These are phyloP conservation scores for Hippopotamus amphibius DNA, from an alignment of 2,113 vertebrate species.

Conservation along the genomic window DNA sequence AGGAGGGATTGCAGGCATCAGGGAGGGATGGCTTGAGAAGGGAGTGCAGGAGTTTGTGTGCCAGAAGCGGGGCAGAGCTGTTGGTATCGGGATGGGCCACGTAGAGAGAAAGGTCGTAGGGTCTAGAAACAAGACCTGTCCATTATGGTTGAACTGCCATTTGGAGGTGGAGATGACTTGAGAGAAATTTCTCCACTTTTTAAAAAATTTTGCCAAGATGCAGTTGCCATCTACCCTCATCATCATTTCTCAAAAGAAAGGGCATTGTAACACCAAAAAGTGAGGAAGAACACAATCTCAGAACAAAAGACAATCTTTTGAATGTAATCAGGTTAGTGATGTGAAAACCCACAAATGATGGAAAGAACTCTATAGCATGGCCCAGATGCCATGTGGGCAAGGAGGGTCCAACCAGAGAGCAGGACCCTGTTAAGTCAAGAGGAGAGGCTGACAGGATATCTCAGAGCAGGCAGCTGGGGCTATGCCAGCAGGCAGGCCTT, in stretches of 20 bases:
- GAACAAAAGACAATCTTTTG: background rate
- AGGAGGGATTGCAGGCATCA: background rate
- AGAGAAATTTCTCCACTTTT: background rate
- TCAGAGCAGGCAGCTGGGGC: background rate
- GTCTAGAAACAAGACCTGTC: background rate
- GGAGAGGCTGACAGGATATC: background rate
- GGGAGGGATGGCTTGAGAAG: background rate
- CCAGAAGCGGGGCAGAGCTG: background rate
- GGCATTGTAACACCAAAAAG: background rate
- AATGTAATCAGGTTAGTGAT: background rate
- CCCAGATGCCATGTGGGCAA: background rate
- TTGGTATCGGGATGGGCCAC: background rate
- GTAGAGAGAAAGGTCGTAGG: background rate
- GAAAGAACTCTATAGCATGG: background rate
- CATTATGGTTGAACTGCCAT: background rate
- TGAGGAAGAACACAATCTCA: background rate
- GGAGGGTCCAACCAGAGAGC: background rate
- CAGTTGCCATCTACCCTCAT: background rate
- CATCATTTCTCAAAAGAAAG: background rate
- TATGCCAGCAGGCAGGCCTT: background rate
- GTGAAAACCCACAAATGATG: background rate
- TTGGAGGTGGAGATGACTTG: background rate
- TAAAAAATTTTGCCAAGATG: background rate
- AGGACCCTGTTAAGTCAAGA: background rate
- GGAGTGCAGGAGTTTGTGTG: background rate